Evolutionary conservation across 2,888 invertebrate genomes (phyloP).

Genomic region (Oscheius sp.): DNA sequence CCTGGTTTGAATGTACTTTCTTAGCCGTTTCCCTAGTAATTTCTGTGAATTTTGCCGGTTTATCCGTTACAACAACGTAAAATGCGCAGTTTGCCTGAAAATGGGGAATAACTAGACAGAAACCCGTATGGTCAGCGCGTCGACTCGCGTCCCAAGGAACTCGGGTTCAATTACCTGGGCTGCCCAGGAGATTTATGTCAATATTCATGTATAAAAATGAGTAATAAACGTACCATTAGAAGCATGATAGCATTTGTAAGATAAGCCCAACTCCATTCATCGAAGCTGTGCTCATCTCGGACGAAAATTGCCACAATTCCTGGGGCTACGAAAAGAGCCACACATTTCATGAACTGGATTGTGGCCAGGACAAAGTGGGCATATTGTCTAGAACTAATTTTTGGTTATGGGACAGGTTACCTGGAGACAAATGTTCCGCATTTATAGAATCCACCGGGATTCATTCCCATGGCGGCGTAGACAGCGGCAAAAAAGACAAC

Average conservation of each 20-base stretch:
- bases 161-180: no score
- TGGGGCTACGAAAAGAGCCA: slow-evolving; percentile 65
- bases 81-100: slow-evolving; percentile 59
- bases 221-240: slow-evolving; percentile 40
- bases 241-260: slow-evolving; percentile 51
- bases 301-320: slow-evolving; percentile 53
- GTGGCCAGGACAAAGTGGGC: slow-evolving; percentile 26
- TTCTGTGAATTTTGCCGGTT: slow-evolving; percentile 60
- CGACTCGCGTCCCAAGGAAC: no score
- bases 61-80: slow-evolving; percentile 58
- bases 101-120: no score
- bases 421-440: slow-evolving; percentile 62
- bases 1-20: background rate
- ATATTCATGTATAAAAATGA: no score
- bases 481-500: slow-evolving; percentile 42
- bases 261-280: slow-evolving; percentile 53
- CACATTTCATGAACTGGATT: slow-evolving; percentile 61
- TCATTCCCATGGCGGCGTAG: slow-evolving; percentile 63
- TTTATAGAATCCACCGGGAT: slow-evolving; percentile 70
- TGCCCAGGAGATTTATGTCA: no score
- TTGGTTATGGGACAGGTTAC: background rate
- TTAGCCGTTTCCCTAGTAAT: slow-evolving; percentile 51
- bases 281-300: slow-evolving; percentile 9
- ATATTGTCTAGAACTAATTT: slow-evolving; percentile 6
- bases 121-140: no score